These are phyloP conservation scores for Thecophora atra DNA, from an alignment of 2,888 invertebrate species.

Conservation along the genomic window DNA sequence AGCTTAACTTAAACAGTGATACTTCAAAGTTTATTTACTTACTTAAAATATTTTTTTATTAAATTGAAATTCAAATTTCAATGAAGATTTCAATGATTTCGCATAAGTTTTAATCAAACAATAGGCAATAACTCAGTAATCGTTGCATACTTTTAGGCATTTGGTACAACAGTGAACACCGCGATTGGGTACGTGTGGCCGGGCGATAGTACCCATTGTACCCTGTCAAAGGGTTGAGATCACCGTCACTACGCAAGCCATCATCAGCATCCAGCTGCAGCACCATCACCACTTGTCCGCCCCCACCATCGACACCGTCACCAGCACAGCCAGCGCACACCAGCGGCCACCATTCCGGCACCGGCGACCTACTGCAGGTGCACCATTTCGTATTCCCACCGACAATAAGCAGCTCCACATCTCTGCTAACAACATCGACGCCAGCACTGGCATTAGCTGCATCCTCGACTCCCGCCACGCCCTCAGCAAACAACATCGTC, in stretches of 20 bases:
- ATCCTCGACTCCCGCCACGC: slow-evolving; percentile 39
- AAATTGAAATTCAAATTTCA: no score
- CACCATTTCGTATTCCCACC: slow-evolving; percentile 60
- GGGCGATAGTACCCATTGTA: slow-evolving; percentile 67
- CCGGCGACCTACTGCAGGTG: slow-evolving; percentile 54
- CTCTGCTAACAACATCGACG: slow-evolving; percentile 51
- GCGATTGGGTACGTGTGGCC: slow-evolving; percentile 67
- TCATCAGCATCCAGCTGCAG: slow-evolving; percentile 55
- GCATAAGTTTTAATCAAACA: background rate
- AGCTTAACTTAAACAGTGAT: background rate
- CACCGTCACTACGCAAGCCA: slow-evolving; percentile 64
- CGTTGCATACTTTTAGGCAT: slow-evolving; percentile 54
- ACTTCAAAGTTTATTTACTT: no score
- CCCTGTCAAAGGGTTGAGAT: slow-evolving; percentile 66
- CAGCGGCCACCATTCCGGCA: slow-evolving; percentile 38
- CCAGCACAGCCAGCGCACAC: slow-evolving; percentile 36
- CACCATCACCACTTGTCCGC: slow-evolving; percentile 59
- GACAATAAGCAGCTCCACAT: slow-evolving; percentile 49
- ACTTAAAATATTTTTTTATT: no score
- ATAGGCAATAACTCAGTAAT: slow-evolving; percentile 27
- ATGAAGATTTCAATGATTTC: no score
- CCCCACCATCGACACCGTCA: slow-evolving; percentile 50
- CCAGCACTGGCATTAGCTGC: slow-evolving; percentile 50
- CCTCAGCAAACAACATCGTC: slow-evolving; percentile 41
- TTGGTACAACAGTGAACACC: slow-evolving; percentile 67